Conservation (phyloP, 2,888 invertebrate species). For the Gibbula magus region DNA sequence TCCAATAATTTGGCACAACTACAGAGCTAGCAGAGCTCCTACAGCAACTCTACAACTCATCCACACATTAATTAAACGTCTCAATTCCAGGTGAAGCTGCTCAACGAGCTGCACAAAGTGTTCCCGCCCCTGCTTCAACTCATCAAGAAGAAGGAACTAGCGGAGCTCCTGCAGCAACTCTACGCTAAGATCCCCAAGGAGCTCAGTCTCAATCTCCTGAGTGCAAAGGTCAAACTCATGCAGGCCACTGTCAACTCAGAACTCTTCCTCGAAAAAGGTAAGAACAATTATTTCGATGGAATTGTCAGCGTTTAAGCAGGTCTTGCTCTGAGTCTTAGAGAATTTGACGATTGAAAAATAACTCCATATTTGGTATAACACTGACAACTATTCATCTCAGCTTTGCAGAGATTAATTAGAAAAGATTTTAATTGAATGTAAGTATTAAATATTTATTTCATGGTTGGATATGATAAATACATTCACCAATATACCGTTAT, state of each 20-base stretch:
- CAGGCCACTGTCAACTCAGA: slow-evolving; percentile 86
- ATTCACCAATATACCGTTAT: too few relatives aligned
- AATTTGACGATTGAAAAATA: too few relatives aligned
- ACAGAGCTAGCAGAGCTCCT: background rate
- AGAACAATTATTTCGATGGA: slow-evolving; percentile 14
- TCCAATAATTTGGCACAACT: background rate
- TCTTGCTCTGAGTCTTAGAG: too few relatives aligned
- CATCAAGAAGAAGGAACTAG: slow-evolving; percentile 82
- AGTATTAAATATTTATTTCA: too few relatives aligned
- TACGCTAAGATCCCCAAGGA: slow-evolving; percentile 85
- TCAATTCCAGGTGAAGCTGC: slow-evolving; percentile 83
- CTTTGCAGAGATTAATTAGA: too few relatives aligned
- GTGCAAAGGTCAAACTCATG: slow-evolving; percentile 88
- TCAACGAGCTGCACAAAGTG: slow-evolving; percentile 88
- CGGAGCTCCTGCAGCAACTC: slow-evolving; percentile 87
- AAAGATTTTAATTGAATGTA: too few relatives aligned
- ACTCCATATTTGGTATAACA: too few relatives aligned
- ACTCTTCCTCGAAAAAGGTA: slow-evolving; percentile 84
- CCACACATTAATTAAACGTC: background rate
- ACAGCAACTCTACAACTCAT: background rate
- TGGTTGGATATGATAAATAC: too few relatives aligned
- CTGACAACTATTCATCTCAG: too few relatives aligned
- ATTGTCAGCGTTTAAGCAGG: too few relatives aligned
- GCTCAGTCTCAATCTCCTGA: slow-evolving; percentile 81
- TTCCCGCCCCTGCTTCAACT: slow-evolving; percentile 84